These are phyloP conservation scores for Phocides pigmalion DNA, from an alignment of 1,140 invertebrate genomes.

Conservation along the genomic window DNA sequence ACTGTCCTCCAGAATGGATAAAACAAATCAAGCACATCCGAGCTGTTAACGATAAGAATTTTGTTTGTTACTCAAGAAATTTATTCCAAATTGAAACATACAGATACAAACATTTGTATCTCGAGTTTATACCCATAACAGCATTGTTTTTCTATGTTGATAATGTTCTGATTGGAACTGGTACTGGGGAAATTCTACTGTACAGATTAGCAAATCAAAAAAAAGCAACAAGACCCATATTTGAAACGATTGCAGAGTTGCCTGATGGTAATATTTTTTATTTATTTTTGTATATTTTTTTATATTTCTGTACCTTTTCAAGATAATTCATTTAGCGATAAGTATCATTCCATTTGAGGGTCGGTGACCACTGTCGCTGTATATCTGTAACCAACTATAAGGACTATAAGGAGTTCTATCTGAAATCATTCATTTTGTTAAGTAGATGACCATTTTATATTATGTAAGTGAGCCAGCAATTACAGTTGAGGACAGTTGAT, in stretches of 20 bases:
- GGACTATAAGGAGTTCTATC: too few species aligned
- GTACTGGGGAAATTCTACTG: slow-evolving; percentile 56
- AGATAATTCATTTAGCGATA: too few species aligned
- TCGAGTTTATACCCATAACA: slow-evolving; percentile 67
- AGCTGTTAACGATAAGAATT: slow-evolving; percentile 63
- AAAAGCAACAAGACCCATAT: slow-evolving; percentile 50
- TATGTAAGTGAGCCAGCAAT: too few species aligned
- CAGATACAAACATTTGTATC: slow-evolving; percentile 61
- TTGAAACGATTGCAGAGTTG: slow-evolving; percentile 58
- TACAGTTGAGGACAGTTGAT: too few species aligned
- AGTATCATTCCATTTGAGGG: too few species aligned
- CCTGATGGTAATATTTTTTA: slow-evolving; percentile 43
- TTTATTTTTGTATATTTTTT: background rate
- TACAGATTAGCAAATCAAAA: slow-evolving; percentile 64
- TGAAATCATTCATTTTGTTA: too few species aligned
- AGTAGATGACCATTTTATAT: too few species aligned
- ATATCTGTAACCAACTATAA: too few species aligned
- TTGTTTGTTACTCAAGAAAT: slow-evolving; percentile 69
- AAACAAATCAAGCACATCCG: slow-evolving; percentile 64
- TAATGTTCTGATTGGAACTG: slow-evolving; percentile 59
- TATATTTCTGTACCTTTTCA: too few species aligned
- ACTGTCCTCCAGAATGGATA: slow-evolving; percentile 64
- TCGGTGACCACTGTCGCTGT: too few species aligned
- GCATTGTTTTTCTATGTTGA: slow-evolving; percentile 70
- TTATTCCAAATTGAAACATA: slow-evolving; percentile 69